Conservation (phyloP, 2,888 invertebrate species). For the Zygaena filipendulae region DNA sequence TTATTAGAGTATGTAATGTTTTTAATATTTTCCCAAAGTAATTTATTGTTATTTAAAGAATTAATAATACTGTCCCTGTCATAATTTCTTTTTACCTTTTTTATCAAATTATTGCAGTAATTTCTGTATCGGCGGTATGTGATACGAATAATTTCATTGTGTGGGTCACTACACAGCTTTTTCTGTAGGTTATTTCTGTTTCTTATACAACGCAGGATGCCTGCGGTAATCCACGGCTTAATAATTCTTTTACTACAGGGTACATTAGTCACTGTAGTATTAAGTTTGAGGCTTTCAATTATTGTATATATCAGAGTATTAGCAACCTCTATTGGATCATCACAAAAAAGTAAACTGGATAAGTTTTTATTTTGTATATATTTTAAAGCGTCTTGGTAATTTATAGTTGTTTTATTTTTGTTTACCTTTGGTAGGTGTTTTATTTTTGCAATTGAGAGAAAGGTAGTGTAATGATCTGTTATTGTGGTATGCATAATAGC, state of each 20-base stretch:
- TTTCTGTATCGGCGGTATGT: slow-evolving; percentile 4
- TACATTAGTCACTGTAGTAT: too few species aligned
- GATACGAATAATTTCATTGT: neutral
- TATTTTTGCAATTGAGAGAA: too few species aligned
- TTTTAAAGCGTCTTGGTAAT: slow-evolving; percentile 1
- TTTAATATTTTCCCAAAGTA: slow-evolving; percentile 5
- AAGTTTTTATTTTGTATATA: neutral
- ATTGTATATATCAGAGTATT: too few species aligned
- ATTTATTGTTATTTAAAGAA: slow-evolving; percentile 1
- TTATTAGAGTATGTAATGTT: slow-evolving; percentile 4
- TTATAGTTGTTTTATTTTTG: too few species aligned
- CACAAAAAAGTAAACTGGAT: slow-evolving; percentile 2
- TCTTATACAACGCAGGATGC: slow-evolving; percentile 2
- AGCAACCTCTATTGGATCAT: neutral
- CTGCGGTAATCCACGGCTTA: slow-evolving; percentile 6
- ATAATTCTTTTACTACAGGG: slow-evolving; percentile 2
- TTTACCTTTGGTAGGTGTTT: too few species aligned
- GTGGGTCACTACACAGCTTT: neutral
- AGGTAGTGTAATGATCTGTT: slow-evolving; percentile 6
- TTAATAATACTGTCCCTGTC: slow-evolving; percentile 1
- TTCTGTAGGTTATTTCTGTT: slow-evolving; percentile 7
- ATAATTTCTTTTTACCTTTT: slow-evolving; percentile 7
- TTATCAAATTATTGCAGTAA: slow-evolving; percentile 6
- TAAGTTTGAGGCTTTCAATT: too few species aligned
- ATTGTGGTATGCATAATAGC: slow-evolving; percentile 8